Conservation (phyloP, 2,797 vertebrate species). For the Intellagama lesueurii region DNA sequence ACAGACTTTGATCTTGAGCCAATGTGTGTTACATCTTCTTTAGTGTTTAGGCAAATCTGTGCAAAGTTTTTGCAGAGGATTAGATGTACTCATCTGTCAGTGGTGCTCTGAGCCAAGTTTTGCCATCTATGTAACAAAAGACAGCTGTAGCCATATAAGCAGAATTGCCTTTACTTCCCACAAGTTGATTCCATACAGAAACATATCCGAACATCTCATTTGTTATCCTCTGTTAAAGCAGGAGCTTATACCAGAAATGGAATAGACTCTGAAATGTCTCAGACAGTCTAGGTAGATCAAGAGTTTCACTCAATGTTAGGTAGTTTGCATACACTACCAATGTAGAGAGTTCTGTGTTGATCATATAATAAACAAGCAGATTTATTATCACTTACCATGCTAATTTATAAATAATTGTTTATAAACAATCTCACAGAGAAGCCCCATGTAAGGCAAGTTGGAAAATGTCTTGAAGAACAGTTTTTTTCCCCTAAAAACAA, state of each 20-base stretch:
- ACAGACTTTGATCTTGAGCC: slow-evolving; percentile 29
- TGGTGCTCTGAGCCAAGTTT: not conserved
- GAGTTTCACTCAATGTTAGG: not conserved
- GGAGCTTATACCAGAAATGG: not conserved
- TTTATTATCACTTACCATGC: not conserved
- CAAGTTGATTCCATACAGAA: slow-evolving; percentile 13
- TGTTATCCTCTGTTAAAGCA: not conserved
- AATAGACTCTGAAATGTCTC: not conserved
- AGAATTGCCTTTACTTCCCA: not conserved
- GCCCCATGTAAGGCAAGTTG: not conserved
- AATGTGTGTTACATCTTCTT: slow-evolving; percentile 3
- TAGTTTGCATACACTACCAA: no score
- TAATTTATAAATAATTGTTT: not conserved
- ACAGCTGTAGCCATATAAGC: no score
- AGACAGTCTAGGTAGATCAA: not conserved
- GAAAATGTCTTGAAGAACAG: not conserved
- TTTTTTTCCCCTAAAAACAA: no score
- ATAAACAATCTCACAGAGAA: not conserved
- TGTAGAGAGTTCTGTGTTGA: no score
- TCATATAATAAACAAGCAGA: not conserved
- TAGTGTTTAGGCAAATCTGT: not conserved
- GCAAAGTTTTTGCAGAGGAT: slow-evolving; percentile 10
- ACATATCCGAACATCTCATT: slow-evolving; percentile 14
- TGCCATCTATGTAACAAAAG: not conserved
- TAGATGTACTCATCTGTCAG: not conserved